Base-by-base conservation (phyloP, 2,113 vertebrate species). In the Corythornis madagascariensis region DNA sequence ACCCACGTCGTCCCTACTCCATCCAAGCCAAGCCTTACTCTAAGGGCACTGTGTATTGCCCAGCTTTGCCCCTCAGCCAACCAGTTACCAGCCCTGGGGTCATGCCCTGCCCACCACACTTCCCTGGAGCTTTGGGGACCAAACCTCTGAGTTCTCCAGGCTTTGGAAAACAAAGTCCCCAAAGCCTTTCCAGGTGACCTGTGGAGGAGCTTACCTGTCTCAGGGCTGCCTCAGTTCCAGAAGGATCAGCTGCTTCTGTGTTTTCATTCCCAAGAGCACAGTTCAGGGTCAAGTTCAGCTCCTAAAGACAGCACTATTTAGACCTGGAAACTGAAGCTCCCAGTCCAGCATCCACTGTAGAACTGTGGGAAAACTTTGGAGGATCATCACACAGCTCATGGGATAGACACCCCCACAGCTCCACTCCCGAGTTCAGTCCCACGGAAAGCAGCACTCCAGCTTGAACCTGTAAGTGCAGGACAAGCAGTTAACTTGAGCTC, bases 381-480 rank as follows among this genome's bases (percentile, higher is more conserved):
- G 59, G 28, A 31, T 4, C 43, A 61, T 13, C 25, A 8, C 0
- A 16, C 31, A 20, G 47, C 25, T 7, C 1, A 2, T 35, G 76
- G 53, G 29, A 73, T 29, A 29, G 48, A 15, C 5, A 4, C 1
- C 31, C 24, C 47, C 43, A 38, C 56, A 70, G 76, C 60, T 42
- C 9, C 8, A 0, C 22, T 53, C 40, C 42, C 0, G 3, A 6
- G 24, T 66, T 11, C 70, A 47, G 38, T 21, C 47, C 66, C 13
- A 11, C 1, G 0, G 12, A 14, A 33, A 83, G 45, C 55, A 61
- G 35, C 13, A 2, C 9, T 26, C 81, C 2, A 4, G 33, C 26
- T 25, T 59, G 61, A 53, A 52, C 15, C 47, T 11, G 1, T 7
- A 2, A 0, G 33, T 28, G 43, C 45, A 60, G 76, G 45, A 56